These are phyloP conservation scores for Myathropa florea DNA, from an alignment of 2,888 invertebrate genomes.

Conservation along the genomic window DNA sequence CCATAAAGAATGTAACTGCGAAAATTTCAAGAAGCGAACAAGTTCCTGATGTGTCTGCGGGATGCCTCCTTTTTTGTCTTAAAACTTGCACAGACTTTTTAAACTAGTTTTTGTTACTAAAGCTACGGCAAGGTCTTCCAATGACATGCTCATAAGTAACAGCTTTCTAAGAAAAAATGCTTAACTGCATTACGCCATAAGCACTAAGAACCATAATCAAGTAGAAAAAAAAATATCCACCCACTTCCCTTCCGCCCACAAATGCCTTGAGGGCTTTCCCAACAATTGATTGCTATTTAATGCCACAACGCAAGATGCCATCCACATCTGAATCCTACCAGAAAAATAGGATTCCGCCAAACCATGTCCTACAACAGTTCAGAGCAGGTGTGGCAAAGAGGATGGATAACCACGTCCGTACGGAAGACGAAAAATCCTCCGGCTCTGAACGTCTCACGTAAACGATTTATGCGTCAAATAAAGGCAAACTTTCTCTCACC, in stretches of 20 bases:
- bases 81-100: no score
- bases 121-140: not conserved
- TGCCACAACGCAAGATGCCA: not conserved
- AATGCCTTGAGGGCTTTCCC: not conserved
- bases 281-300: slow-evolving; percentile 30
- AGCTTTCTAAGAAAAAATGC: not conserved
- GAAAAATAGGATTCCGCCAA: slow-evolving; percentile 7
- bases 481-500: not conserved
- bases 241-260: not conserved
- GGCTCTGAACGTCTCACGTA: slow-evolving; percentile 28
- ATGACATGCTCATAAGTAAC: not conserved
- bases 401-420: not conserved
- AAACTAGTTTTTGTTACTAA: not conserved
- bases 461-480: slow-evolving; percentile 48
- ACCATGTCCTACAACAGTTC: slow-evolving; percentile 18
- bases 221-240: not conserved
- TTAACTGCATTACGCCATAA: not conserved
- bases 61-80: not conserved
- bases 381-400: slow-evolving; percentile 48
- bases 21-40: no score
- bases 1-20: no score
- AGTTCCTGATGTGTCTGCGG: no score
- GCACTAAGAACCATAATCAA: not conserved
- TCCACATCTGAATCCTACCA: not conserved
- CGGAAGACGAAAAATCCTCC: not conserved